Conservation (phyloP, 2,888 invertebrate genomes). For the Drosophila eohydei region DNA sequence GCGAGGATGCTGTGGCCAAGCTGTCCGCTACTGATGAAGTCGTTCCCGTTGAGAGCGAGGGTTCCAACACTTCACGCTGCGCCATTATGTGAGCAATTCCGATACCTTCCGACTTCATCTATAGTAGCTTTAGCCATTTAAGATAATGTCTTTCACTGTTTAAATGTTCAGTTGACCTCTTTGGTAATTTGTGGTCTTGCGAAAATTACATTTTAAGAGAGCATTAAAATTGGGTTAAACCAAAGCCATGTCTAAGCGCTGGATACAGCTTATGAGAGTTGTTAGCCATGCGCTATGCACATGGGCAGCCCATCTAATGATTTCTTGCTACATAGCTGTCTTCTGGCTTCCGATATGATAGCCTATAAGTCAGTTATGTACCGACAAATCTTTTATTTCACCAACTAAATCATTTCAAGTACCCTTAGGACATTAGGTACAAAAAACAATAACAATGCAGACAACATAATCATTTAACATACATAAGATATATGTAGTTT, state of each 20-base stretch:
- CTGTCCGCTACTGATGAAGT: constrained; percentile 26
- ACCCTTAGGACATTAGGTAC: constrained; percentile 35
- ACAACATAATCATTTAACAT: constrained; percentile 25
- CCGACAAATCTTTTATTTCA: constrained; percentile 37
- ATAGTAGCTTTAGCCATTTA: constrained; percentile 23
- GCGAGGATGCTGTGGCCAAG: constrained; percentile 39
- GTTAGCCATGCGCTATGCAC: constrained; percentile 8
- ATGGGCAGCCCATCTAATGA: constrained; percentile 21
- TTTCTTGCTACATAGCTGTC: constrained; percentile 47
- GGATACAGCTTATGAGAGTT: constrained; percentile 12
- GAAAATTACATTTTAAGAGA: constrained; percentile 56
- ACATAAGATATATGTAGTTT: constrained; percentile 43
- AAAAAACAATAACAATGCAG: constrained; percentile 9
- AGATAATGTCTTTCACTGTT: constrained; percentile 42
- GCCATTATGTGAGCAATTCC: constrained; percentile 59
- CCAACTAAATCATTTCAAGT: constrained; percentile 20
- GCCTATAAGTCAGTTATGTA: constrained; percentile 25
- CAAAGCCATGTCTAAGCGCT: constrained; percentile 21
- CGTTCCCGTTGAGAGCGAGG: constrained; percentile 40
- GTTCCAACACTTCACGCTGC: constrained; percentile 58
- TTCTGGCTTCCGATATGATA: no score
- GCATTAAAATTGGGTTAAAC: constrained; percentile 15
- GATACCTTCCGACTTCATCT: constrained; percentile 12
- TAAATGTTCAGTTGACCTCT: constrained; percentile 37
- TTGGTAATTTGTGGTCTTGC: constrained; percentile 64